Evolutionary conservation across 92 coral and sea anemone genomes (phyloP), one percentile per base, ranked within the genome.

Genomic region (Diadumene lineata): DNA sequence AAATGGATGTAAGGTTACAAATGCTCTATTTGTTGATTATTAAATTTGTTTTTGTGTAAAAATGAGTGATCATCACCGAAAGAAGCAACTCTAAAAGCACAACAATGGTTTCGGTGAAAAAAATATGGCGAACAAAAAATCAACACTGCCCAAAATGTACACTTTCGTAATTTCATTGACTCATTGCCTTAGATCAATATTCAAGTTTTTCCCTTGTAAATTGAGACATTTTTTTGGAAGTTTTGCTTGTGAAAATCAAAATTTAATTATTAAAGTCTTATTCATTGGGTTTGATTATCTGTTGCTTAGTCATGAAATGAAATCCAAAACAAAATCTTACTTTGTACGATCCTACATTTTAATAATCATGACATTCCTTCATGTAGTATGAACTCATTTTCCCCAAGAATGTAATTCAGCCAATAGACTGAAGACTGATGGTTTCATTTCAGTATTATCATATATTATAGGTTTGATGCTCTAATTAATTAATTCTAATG

Each of bases 161-260:
- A 28, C 24, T 7, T 31, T 26, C 64, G 26, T n/a, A n/a, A n/a
- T n/a, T n/a, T n/a, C n/a, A n/a, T n/a, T n/a, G n/a, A n/a, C n/a
- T n/a, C n/a, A n/a, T n/a, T n/a, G n/a, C n/a, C n/a, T n/a, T n/a
- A 17, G 6, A 19, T 7, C 28, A 1, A 11, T 26, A 58, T 22
- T 58, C n/a, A 16, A 22, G 8, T 53, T 53, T 53, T 3, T 9
- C 18, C 19, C 21, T 21, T 9, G 8, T 16, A 21, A 53, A 53
- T 9, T 16, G n/a, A 53, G 24, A 2, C 18, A 4, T 21, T 53
- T 3, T 53, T 53, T 53, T 15, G 6, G 21, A 53, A 9, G 30
- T 24, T 32, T 56, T 72, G 32, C 48, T 26, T 72, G 33, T 56
- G 66, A 26, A 72, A 72, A 33, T 43, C 66, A 31, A 33, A 30